phyloP scores from a whole-genome alignment of 2,113 vertebrate genomes.

The Orycteropus afer region DNA sequence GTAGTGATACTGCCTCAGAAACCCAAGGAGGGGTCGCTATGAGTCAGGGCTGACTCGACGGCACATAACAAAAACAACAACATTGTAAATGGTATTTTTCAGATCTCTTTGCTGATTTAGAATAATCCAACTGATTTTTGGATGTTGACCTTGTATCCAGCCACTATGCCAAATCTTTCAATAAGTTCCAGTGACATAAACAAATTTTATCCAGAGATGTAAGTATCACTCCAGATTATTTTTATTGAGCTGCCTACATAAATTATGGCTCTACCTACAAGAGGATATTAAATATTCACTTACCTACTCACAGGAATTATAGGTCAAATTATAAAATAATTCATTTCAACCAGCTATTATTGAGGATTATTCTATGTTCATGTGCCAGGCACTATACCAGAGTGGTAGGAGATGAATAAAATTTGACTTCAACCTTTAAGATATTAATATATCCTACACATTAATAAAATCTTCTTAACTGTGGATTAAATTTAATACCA shows the following conservation, averaged over 20 bases:
- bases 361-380: background rate
- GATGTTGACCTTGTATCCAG: too few relatives aligned
- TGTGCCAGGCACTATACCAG: background rate
- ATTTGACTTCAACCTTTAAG: background rate
- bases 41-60: too few relatives aligned
- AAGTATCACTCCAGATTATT: background rate
- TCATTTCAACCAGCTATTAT: background rate
- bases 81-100: too few relatives aligned
- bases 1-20: too few relatives aligned
- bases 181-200: background rate
- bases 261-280: background rate
- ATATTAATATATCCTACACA: background rate
- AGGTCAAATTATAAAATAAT: background rate
- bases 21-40: too few relatives aligned
- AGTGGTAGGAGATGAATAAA: background rate
- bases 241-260: background rate
- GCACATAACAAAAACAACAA: too few relatives aligned
- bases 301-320: background rate
- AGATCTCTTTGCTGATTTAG: too few relatives aligned
- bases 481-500: background rate
- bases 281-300: background rate
- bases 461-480: background rate
- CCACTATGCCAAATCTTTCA: too few relatives aligned
- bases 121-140: too few relatives aligned
- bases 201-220: background rate